Conservation (phyloP, 2,113 vertebrate genomes). For the Myodes glareolus region DNA sequence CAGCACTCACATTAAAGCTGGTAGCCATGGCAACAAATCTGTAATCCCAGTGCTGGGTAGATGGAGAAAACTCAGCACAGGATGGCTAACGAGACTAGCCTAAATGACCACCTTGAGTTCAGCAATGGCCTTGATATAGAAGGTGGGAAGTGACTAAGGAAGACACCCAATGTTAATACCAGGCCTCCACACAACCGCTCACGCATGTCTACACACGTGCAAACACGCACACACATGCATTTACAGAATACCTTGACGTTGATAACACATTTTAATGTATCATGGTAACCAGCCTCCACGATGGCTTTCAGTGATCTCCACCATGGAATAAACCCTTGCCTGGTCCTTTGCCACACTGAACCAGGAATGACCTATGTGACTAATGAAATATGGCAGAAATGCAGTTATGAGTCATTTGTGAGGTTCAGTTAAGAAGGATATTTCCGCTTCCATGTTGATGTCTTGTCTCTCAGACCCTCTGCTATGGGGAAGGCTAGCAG, state of each 20-base stretch:
- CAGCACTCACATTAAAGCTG: not conserved
- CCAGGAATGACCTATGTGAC: not conserved
- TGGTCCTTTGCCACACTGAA: not conserved
- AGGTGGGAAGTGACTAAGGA: too few relatives aligned
- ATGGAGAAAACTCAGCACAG: not conserved
- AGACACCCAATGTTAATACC: not conserved
- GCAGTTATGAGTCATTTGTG: not conserved
- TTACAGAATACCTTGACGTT: slow-evolving; percentile 10
- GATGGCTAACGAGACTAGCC: not conserved
- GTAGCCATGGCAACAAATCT: not conserved
- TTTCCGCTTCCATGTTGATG: not conserved
- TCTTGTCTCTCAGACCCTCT: not conserved
- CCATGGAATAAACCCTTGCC: not conserved
- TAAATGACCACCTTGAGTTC: not conserved
- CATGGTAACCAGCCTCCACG: not conserved
- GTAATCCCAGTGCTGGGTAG: not conserved
- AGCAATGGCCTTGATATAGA: too few relatives aligned
- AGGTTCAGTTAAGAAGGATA: not conserved
- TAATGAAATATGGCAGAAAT: not conserved
- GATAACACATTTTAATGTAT: not conserved
- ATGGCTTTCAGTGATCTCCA: not conserved
- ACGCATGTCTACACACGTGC: not conserved
- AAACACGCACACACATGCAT: not conserved
- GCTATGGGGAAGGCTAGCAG: not conserved
- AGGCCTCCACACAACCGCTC: not conserved